Conservation (phyloP, 2,888 invertebrate genomes). For the Nymphalis c-album region DNA sequence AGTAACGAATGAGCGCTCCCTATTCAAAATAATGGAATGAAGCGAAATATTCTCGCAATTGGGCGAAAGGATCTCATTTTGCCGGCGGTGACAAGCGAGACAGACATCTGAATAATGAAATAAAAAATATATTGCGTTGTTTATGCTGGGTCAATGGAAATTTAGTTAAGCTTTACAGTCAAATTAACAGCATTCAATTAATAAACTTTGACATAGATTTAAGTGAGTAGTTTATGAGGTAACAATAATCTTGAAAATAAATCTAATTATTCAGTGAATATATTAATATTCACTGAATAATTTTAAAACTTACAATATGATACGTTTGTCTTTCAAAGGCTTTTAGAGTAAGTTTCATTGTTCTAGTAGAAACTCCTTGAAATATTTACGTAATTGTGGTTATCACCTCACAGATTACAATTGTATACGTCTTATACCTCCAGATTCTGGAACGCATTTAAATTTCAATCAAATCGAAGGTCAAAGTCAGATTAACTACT, state of each 20-base stretch:
- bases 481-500: too few relatives aligned
- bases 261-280: constrained; percentile 32
- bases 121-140: constrained; percentile 41
- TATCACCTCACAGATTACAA: too few relatives aligned
- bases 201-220: neutral
- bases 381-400: too few relatives aligned
- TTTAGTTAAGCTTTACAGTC: constrained; percentile 19
- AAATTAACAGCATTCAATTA: constrained; percentile 12
- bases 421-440: too few relatives aligned
- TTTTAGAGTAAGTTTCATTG: too few relatives aligned
- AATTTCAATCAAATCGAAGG: too few relatives aligned
- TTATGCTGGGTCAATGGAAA: constrained; percentile 31
- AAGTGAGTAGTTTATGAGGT: neutral
- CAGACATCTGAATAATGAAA: constrained; percentile 41
- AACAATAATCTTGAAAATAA: neutral
- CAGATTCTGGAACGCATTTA: too few relatives aligned
- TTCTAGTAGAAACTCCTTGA: too few relatives aligned
- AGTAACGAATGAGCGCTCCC: constrained; percentile 40
- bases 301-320: neutral
- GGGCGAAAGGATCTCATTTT: constrained; percentile 43
- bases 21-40: constrained; percentile 42
- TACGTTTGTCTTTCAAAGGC: too few relatives aligned
- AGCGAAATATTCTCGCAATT: constrained; percentile 44
- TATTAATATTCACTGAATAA: constrained; percentile 34
- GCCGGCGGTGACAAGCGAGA: constrained; percentile 40